These are phyloP conservation scores for Onychomys leucogaster DNA, from an alignment of 2,797 vertebrate species.

Conservation along the genomic window DNA sequence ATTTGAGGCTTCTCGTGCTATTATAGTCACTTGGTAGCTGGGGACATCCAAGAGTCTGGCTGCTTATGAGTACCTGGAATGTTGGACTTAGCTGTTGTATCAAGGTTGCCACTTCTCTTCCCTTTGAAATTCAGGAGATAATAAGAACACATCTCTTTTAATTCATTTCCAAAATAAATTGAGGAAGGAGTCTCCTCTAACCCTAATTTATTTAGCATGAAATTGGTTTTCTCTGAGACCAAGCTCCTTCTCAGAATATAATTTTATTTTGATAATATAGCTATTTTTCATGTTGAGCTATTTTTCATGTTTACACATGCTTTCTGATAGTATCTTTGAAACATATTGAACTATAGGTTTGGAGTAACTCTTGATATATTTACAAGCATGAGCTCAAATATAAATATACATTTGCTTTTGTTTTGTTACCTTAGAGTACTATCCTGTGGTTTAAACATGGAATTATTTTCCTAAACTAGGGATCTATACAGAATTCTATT, in stretches of 20 bases:
- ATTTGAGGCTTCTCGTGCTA: not conserved
- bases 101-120: not conserved
- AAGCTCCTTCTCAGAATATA: not conserved
- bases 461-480: too few species aligned
- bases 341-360: not conserved
- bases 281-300: not conserved
- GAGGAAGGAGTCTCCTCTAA: not conserved
- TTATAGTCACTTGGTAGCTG: not conserved
- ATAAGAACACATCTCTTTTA: not conserved
- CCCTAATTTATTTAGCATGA: not conserved
- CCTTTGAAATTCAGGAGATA: not conserved
- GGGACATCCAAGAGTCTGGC: not conserved
- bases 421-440: not conserved
- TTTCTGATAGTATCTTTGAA: conserved; percentile 1
- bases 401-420: not conserved
- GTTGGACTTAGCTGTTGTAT: not conserved
- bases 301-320: not conserved
- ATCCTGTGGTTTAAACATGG: not conserved
- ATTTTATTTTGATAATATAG: not conserved
- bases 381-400: not conserved
- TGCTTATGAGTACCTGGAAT: conserved; percentile 15
- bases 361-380: not conserved
- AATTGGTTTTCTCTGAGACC: not conserved
- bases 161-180: not conserved
- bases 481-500: not conserved